Base-by-base conservation (phyloP, 2,797 vertebrate species). In the Microhierax caerulescens region DNA sequence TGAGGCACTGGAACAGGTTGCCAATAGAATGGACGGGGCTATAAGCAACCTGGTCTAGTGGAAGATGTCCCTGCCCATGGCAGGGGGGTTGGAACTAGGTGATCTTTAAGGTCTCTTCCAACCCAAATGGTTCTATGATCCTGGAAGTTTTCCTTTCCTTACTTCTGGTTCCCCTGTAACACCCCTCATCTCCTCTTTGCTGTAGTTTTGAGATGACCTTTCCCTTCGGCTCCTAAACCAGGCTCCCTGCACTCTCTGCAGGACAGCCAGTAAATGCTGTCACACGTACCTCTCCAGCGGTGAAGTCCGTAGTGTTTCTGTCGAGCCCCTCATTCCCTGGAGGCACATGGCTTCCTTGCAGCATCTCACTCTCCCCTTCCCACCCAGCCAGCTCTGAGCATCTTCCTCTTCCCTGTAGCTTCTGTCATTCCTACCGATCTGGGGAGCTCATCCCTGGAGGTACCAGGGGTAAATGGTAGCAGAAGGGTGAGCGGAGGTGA, bases 371-470 rank as follows among this genome's bases (percentile, higher is more conserved):
- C 51, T 77, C 54, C 28, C 13, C 10, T 65, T 85, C 19, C 45
- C 47, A 21, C 27, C 6, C 11, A 51, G 12, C 37, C 17, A 53
- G 14, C 41, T 91, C 64, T 60, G 51, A 87, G 25, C 25, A 51
- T 63, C 57, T 82, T 47, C 15, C 10, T 64, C 7, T 54, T 70
- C 36, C 17, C n/a, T 51, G 45, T 19, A 59, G 30, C n/a, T 75
- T 82, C 15, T 60, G 0, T 59, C 1, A 0, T 67, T 82, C 18
- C 39, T 54, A 23, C 3, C 0, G 2, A 4, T 23, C 24, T 30
- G 18, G 28, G 28, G 23, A 16, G 20, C 43, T 82, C 27, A 15
- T 37, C 45, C 43, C 36, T 73, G 79, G 67, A 78, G 48, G 23
- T 23, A 34, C 13, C 43, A 32, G 30, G 30, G 7, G 6, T 77